Conservation (phyloP, 2,797 vertebrate species). For the Siniperca obscura region DNA sequence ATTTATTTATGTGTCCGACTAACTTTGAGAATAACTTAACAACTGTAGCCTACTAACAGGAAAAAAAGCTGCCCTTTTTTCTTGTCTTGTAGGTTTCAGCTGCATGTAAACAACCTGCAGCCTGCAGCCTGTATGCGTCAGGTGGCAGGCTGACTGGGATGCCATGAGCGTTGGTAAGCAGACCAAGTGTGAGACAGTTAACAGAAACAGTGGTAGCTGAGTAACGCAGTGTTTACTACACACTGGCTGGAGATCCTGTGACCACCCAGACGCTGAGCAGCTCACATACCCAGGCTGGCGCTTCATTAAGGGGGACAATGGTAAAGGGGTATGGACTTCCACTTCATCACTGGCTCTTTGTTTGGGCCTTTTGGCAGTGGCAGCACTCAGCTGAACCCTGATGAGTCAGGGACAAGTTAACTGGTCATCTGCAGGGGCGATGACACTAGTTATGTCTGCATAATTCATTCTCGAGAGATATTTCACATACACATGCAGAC, state of each 20-base stretch:
- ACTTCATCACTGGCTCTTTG: constrained; percentile 71
- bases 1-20: not conserved
- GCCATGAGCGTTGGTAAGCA: not conserved
- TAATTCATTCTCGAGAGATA: constrained; percentile 9
- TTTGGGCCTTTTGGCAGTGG: constrained; percentile 39
- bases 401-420: constrained; percentile 53
- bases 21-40: not conserved
- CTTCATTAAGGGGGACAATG: constrained; percentile 67
- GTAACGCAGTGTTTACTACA: constrained; percentile 50
- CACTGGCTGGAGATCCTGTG: constrained; percentile 60
- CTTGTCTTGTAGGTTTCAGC: not conserved
- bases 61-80: not conserved
- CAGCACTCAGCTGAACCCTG: constrained; percentile 45
- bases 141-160: constrained; percentile 7
- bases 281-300: constrained; percentile 43
- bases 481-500: constrained; percentile 5
- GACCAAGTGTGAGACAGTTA: not conserved
- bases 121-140: not conserved
- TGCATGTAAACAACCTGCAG: not conserved
- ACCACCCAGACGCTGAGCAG: constrained; percentile 49
- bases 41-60: not conserved
- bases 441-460: constrained; percentile 22
- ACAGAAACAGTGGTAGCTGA: constrained; percentile 42
- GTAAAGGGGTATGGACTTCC: constrained; percentile 20
- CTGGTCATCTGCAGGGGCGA: constrained; percentile 42